phyloP scores from a whole-genome alignment of 2,113 vertebrate species.

The Prunella fulvescens region DNA sequence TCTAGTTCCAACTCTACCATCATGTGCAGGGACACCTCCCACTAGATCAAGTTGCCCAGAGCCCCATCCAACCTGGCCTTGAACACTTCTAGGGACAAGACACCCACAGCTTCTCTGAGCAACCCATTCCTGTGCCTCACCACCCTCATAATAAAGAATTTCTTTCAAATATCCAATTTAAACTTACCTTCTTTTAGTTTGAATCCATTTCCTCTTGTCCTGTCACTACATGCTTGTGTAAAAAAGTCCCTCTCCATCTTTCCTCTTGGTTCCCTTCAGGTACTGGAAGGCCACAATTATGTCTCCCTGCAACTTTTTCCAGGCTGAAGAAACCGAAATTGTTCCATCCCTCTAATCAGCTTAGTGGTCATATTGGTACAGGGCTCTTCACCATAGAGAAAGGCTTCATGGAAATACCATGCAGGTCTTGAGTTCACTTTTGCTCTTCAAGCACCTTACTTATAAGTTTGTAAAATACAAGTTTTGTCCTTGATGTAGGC shows the following conservation, averaged over 20 bases:
- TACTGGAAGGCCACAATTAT: not conserved
- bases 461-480: not conserved
- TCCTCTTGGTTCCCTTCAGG: not conserved
- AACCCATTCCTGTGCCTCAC: not conserved
- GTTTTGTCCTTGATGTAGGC: not conserved
- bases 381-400: not conserved
- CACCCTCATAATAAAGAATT: not conserved
- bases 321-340: not conserved
- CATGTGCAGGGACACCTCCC: fast-evolving
- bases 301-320: not conserved
- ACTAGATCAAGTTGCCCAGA: not conserved
- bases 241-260: not conserved
- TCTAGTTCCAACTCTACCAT: not conserved
- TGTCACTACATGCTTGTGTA: not conserved
- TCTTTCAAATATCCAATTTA: not conserved
- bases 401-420: not conserved
- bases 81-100: not conserved
- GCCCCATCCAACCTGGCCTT: not conserved
- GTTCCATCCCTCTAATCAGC: not conserved
- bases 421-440: not conserved
- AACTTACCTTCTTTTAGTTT: not conserved
- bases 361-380: not conserved
- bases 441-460: not conserved
- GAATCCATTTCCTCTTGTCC: not conserved
- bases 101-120: not conserved